Evolutionary conservation across 2,888 invertebrate species (phyloP).

Genomic region (Heliconius charithonia): DNA sequence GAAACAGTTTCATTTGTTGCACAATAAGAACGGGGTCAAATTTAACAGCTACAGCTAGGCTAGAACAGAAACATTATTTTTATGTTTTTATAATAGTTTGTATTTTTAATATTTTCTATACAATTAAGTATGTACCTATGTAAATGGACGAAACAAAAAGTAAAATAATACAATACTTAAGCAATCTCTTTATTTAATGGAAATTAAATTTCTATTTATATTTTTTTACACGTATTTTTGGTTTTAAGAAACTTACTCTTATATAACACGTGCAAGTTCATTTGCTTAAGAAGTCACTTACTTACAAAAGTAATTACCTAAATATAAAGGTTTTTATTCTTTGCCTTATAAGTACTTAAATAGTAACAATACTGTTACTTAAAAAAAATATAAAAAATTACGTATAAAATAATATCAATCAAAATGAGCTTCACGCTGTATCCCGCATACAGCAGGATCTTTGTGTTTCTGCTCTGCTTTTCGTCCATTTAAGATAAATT

Average conservation of each 20-base stretch:
- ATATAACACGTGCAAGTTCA: not conserved
- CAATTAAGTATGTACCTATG: not conserved
- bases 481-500: not conserved
- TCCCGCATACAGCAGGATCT: too few relatives aligned
- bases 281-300: not conserved
- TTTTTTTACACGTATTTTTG: too few relatives aligned
- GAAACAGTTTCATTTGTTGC: conserved; percentile 21
- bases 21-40: conserved; percentile 19
- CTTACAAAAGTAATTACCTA: not conserved
- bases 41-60: not conserved
- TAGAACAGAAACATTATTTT: not conserved
- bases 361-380: not conserved
- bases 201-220: not conserved
- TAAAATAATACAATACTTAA: not conserved
- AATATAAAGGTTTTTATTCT: not conserved
- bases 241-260: too few relatives aligned
- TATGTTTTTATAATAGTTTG: not conserved
- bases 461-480: not conserved
- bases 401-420: too few relatives aligned
- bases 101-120: not conserved
- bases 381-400: too few relatives aligned
- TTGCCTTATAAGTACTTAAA: not conserved
- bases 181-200: too few relatives aligned
- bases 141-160: too few relatives aligned
- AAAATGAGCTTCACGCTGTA: too few relatives aligned